Evolutionary conservation across 2,888 invertebrate species (phyloP), one percentile per base, ranked within the genome.

Genomic region (Cremastinae sp.): DNA sequence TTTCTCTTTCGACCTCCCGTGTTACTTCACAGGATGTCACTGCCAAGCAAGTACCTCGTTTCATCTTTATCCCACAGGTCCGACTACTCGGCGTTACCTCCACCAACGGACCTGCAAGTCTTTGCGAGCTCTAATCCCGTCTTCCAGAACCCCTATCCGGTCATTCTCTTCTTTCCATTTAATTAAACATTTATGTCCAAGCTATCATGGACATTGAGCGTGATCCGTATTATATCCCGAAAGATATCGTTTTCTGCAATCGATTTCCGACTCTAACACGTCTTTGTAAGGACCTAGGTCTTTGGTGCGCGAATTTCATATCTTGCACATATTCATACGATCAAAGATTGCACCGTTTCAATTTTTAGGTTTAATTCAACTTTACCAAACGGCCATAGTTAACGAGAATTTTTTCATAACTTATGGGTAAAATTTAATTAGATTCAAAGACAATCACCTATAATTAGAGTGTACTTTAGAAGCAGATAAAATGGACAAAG

Each of bases 181-280:
- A 68, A 74, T 66, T 65, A 66, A 74, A 54, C 54, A 61, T 36
- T 74, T 47, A 61, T n/a, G 16, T 4, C 54, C 38, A 14, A 16
- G 34, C 18, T 59, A 47, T 36, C 41, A 22, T 16, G 20, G 36
- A 36, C 10, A 16, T 43, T 56, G 54, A 61, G 59, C 61, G 61
- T 9, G 45, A 36, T 43, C 43, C 22, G 51, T 61, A 61, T 61
- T 54, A 49, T 68, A 53, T 72, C 49, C 59, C 20, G n/a, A n/a
- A n/a, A n/a, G n/a, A n/a, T n/a, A n/a, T n/a, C n/a, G n/a, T n/a
- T n/a, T n/a, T n/a, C n/a, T n/a, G n/a, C n/a, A n/a, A n/a, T n/a
- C n/a, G n/a, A n/a, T n/a, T n/a, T 28, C 22, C 10, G 18, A 41
- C 18, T 64, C 38, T n/a, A n/a, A n/a, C n/a, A n/a, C n/a, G n/a